Conservation (phyloP, 2,888 invertebrate species). For the Brachynemurus nebulosus region DNA sequence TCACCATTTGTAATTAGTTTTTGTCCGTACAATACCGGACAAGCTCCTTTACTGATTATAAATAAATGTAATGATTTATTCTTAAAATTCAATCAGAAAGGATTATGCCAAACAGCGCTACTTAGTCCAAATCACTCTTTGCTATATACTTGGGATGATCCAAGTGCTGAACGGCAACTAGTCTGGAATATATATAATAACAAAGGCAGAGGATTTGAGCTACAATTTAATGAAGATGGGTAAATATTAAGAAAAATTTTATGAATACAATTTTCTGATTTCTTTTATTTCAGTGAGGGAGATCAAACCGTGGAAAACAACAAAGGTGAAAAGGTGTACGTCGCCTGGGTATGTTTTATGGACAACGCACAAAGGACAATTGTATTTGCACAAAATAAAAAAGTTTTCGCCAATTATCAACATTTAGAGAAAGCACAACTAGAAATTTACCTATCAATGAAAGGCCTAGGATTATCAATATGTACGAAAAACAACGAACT, state of each 20-base stretch:
- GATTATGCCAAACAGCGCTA: conserved; percentile 50
- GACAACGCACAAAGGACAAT: conserved; percentile 61
- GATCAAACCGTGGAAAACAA: conserved; percentile 32
- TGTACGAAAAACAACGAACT: conserved; percentile 43
- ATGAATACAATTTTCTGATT: no score
- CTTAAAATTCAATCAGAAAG: conserved; percentile 58
- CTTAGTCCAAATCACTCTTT: conserved; percentile 62
- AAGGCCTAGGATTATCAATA: conserved; percentile 49
- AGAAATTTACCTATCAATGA: conserved; percentile 53
- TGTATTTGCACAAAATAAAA: conserved; percentile 61
- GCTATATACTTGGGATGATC: conserved; percentile 78
- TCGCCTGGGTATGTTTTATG: conserved; percentile 70
- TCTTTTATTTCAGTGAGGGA: no score
- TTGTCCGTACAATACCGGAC: conserved; percentile 56
- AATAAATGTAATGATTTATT: conserved; percentile 73
- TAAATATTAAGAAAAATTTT: no score
- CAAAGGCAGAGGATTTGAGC: conserved; percentile 54
- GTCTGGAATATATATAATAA: conserved; percentile 76
- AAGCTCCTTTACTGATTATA: conserved; percentile 70
- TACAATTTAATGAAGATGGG: conserved; percentile 58
- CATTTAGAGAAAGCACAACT: conserved; percentile 45
- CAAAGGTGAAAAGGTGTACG: conserved; percentile 34
- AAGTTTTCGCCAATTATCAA: conserved; percentile 19
- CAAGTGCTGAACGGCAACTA: conserved; percentile 52
- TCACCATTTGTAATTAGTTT: conserved; percentile 63